Base-by-base conservation (phyloP, 2,888 invertebrate species). In the Icerya purchasi region DNA sequence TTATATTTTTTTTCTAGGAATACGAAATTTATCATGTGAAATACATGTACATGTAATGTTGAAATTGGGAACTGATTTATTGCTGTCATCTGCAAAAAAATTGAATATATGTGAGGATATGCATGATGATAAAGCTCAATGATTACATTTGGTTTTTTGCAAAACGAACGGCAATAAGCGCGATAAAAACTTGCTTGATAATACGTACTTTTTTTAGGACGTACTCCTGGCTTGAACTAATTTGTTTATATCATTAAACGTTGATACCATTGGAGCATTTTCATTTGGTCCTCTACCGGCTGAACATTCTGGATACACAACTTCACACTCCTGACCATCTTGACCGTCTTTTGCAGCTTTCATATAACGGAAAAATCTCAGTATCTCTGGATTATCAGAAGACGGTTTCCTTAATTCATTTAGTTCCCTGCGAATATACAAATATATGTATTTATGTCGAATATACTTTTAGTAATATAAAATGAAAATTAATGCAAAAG, bases 331-430 rank as follows among this genome's bases (percentile, higher is more conserved):
- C 14, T 78, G 73, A 20, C 84, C 85, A 68, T 88, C 88, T 68
- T 89, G 89, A 0, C 88, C 89, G 63, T 87, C 82, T 70, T 88
- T 81, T 14, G 89, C 90, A 0, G 90, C 86, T 64, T 87, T 82
- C 88, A 90, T 89, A 72, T 90, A 90, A 61, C 83, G 81, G 77
- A 89, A 90, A 75, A 90, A 90, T 58, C 90, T 76, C 51, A 90
- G 73, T 62, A 90, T 88, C 67, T 89, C 88, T 0, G 86, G 83
- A 70, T 89, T 89, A 70, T 89, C 88, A 0, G 84, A 83, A 0
- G 86, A 82, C 0, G 90, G 90, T 58, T 87, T 83, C 2, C 86
- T 78, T 54, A 90, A 74, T 69, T 90, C 89, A 71, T 88, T 88
- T 60, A 89, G 73, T 70, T 89, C 89, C 67, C 89, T 86, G 74